These are phyloP conservation scores for Nemoura dubitans DNA, from an alignment of 2,888 invertebrate species.

Conservation along the genomic window DNA sequence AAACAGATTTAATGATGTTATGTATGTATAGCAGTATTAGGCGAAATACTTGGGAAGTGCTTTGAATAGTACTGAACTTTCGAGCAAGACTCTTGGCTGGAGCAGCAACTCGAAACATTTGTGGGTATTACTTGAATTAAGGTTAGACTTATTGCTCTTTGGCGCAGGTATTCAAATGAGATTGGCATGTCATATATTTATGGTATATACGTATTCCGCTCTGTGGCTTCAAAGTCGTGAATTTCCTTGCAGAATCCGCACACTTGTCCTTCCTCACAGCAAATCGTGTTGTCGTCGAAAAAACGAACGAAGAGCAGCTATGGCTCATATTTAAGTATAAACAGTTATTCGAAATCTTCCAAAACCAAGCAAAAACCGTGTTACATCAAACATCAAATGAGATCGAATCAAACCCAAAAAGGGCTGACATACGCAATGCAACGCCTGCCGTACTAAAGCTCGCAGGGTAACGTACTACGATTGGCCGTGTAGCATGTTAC, in stretches of 20 bases:
- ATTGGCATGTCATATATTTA: not conserved
- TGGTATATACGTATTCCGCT: not conserved
- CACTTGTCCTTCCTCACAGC: too few relatives aligned
- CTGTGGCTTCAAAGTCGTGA: too few relatives aligned
- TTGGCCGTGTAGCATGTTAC: not conserved
- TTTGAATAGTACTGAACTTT: not conserved
- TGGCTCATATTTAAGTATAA: too few relatives aligned
- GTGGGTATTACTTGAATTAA: not conserved
- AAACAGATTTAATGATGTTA: constrained; percentile 12
- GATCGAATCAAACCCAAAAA: not conserved
- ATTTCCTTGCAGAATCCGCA: too few relatives aligned
- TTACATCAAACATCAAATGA: not conserved
- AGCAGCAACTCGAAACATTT: not conserved
- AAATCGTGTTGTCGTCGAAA: not conserved
- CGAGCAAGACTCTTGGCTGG: not conserved
- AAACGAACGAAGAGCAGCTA: not conserved
- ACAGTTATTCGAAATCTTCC: too few relatives aligned
- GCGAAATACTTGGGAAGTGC: not conserved
- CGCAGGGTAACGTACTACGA: not conserved
- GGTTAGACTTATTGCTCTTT: not conserved
- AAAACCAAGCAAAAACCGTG: too few relatives aligned
- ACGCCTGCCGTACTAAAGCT: not conserved
- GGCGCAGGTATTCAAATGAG: constrained; percentile 4
- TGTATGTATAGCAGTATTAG: not conserved
- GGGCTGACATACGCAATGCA: not conserved